Conservation (phyloP, 2,888 invertebrate genomes). For the Penaeus monodon region DNA sequence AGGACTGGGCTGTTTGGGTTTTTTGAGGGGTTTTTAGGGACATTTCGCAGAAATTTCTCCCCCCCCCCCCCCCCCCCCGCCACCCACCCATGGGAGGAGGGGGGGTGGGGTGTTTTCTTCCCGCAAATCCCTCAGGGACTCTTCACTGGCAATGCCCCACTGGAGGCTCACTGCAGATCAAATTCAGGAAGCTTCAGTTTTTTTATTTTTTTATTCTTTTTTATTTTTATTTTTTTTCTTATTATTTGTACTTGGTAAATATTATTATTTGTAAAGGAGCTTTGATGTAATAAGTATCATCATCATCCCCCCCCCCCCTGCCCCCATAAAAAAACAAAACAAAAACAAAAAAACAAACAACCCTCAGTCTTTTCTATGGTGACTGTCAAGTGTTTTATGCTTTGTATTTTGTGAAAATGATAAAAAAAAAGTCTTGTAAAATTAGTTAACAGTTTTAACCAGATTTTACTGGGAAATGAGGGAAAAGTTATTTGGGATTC, state of each 20-base stretch:
- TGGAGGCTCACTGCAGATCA: slow-evolving; percentile 7
- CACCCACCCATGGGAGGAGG: slow-evolving; percentile 8
- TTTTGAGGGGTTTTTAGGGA: slow-evolving; percentile 47
- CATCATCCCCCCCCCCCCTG: not conserved
- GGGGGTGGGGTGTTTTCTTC: slow-evolving; percentile 42
- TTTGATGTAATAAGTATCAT: slow-evolving; percentile 13
- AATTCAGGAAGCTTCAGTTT: slow-evolving; percentile 17
- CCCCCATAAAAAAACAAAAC: too few species aligned
- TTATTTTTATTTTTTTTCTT: not conserved
- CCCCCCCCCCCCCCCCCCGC: slow-evolving; percentile 3
- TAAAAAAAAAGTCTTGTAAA: not conserved
- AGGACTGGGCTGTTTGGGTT: slow-evolving; percentile 4
- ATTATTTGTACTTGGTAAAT: not conserved
- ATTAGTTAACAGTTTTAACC: slow-evolving; percentile 11
- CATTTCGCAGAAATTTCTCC: not conserved
- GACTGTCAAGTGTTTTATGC: slow-evolving; percentile 14
- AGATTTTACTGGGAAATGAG: slow-evolving; percentile 30
- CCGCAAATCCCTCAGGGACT: slow-evolving; percentile 47
- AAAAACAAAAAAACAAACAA: too few species aligned
- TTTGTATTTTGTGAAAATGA: slow-evolving; percentile 15
- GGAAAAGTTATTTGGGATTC: slow-evolving; percentile 31
- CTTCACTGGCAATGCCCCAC: not conserved
- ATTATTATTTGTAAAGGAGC: not conserved
- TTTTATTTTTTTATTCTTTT: not conserved
- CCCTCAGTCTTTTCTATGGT: too few species aligned